Evolutionary conservation across 2,113 vertebrate species (phyloP).

Genomic region (Nycticorax nycticorax): DNA sequence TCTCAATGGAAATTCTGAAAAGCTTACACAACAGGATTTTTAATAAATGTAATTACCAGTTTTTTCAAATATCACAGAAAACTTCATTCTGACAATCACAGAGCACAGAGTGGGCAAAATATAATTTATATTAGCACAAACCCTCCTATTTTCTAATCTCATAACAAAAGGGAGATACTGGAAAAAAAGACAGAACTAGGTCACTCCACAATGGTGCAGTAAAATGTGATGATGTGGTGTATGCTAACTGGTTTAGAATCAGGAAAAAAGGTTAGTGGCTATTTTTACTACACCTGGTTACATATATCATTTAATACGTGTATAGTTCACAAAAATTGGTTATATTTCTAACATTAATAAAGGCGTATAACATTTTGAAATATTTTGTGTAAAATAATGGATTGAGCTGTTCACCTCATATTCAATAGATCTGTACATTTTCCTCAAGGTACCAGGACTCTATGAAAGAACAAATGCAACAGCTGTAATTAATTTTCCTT

Average conservation of each 20-base stretch:
- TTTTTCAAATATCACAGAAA: constrained; percentile 28
- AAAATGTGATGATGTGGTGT: not conserved
- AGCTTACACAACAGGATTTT: not conserved
- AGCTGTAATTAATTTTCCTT: constrained; percentile 31
- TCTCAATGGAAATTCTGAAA: not conserved
- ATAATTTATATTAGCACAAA: constrained; percentile 40
- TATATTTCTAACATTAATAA: not conserved
- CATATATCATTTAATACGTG: not conserved
- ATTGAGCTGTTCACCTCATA: not conserved
- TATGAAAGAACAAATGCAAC: not conserved
- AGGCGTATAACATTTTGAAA: not conserved
- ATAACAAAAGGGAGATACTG: not conserved
- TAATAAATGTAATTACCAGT: not conserved
- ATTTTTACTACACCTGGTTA: not conserved
- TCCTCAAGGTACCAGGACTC: not conserved
- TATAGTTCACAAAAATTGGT: not conserved
- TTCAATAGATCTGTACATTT: not conserved
- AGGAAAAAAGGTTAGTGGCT: not conserved
- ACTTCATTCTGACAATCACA: not conserved
- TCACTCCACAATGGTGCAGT: not conserved
- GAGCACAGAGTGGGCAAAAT: constrained; percentile 5
- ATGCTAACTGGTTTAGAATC: not conserved
- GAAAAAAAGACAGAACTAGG: constrained; percentile 51
- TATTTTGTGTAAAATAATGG: not conserved
- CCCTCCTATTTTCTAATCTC: not conserved